Base-by-base conservation (phyloP, 2,888 invertebrate genomes). In the Apodemia zela region DNA sequence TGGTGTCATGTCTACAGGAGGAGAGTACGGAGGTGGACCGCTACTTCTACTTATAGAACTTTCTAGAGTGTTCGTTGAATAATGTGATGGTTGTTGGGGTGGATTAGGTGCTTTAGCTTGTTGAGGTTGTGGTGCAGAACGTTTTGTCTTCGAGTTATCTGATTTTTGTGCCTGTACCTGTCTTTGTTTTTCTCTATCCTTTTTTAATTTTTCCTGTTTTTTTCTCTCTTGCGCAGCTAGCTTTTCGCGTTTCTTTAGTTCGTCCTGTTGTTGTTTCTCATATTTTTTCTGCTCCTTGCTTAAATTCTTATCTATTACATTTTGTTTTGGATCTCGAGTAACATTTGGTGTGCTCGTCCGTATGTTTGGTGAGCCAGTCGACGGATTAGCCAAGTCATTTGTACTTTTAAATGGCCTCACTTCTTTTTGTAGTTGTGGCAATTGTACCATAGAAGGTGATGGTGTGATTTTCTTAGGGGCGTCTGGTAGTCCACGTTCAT, bases 21-120 rank as follows among this genome's bases (percentile, higher is more conserved):
- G 77, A 0, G 80, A 69, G 63, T 91, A 90, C 0, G 89, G 87
- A 0, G 91, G 90, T 0, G 89, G 90, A 0, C 89, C 89, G 63
- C 82, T 88, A 0, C 76, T 80, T 60, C 76, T 79, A 64, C 88
- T 89, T 54, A 89, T 87, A 17, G 88, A 87, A 77, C 89, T 89
- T 63, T 88, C 87, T 72, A 88, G 70, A 61, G 86, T 89, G 63
- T 87, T 84, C 2, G 82, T 84, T 1, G 84, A 75, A 64, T 83
- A 79, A 63, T 67, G 66, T n/a, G 71, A 65, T 68, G 49, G 63
- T 21, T 62, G 66, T 68, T 71, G 59, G 49, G 62, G 62, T 7
- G 64, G 61, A 42, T 58, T 59, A 15, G 63, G 54, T 17, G 62
- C 57, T n/a, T 45, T 35, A 29, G 38, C 33, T 0, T 60, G 7